phyloP scores from a whole-genome alignment of 2,888 invertebrate species.

The Drosophila planitibia region DNA sequence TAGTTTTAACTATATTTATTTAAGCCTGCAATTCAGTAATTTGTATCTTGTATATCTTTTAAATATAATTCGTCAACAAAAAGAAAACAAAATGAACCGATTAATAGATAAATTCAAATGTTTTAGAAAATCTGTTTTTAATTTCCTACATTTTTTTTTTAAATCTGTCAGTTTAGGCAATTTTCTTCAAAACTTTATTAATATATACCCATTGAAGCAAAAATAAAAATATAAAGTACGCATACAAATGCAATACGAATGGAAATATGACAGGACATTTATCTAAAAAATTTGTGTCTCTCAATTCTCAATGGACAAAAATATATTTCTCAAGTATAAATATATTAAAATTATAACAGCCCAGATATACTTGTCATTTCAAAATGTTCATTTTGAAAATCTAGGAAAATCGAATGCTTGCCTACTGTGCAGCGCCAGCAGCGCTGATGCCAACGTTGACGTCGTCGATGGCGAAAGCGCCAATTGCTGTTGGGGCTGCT shows the following conservation, averaged over 20 bases:
- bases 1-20: background rate
- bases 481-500: conserved; percentile 51
- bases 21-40: background rate
- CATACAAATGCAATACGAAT: background rate
- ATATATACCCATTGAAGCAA: background rate
- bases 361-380: background rate
- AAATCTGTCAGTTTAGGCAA: background rate
- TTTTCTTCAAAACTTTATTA: background rate
- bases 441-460: conserved; percentile 34
- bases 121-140: background rate
- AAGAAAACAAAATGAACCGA: background rate
- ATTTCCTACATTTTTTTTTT: background rate
- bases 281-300: background rate
- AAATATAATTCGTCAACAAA: background rate
- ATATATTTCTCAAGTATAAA: background rate
- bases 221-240: background rate
- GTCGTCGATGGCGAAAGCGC: conserved; percentile 46
- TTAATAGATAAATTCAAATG: background rate
- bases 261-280: background rate
- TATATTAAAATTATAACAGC: background rate
- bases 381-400: background rate
- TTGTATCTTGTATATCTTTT: background rate
- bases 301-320: background rate
- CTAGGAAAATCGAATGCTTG: background rate
- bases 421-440: conserved; percentile 45